Evolutionary conservation across 2,888 invertebrate species (phyloP), one percentile per base, ranked within the genome.

Genomic region (Eudemis profundana): DNA sequence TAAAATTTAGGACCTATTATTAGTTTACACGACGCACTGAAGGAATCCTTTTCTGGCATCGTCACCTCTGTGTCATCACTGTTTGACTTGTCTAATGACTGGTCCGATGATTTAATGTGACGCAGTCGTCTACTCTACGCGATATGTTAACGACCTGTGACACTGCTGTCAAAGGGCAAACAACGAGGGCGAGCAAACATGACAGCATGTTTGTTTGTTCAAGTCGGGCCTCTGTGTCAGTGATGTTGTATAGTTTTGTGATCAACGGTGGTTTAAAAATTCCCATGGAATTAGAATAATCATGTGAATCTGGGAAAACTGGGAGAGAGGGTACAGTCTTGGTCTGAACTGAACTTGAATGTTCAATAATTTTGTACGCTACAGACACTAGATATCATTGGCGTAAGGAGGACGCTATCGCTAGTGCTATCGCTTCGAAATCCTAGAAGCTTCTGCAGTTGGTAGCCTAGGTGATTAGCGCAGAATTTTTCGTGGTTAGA

Each of bases 141-240:
- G 86, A 88, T 78, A 84, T 87, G 90, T 84, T 90, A 92, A 92
- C 86, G 88, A 90, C 89, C 90, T 89, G 90, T 89, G 89, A 89
- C 88, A 89, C 82, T 87, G 90, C 89, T 90, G 90, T 90, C 91
- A 90, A 90, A 90, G 86, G 84, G 83, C 82, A 90, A 90, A 90
- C 89, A 90, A 70, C 71, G 75, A 68, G 78, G 80, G 75, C 75
- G 69, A 72, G 83, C 74, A 86, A 87, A 89, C 88, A 88, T 53
- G 44, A 50, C 61, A 66, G 23, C 38, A 15, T 40, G 27, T 12
- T 17, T 76, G 72, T 78, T 75, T 61, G 70, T 85, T 85, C 87
- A 82, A 72, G 78, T 78, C 81, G 83, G 77, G 83, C 83, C 86
- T 80, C 85, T 82, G 86, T 84, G 81, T 81, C 78, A 82, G 59